Evolutionary conservation across 2,113 vertebrate species (phyloP).

Genomic region (Anser brachyrhynchus): DNA sequence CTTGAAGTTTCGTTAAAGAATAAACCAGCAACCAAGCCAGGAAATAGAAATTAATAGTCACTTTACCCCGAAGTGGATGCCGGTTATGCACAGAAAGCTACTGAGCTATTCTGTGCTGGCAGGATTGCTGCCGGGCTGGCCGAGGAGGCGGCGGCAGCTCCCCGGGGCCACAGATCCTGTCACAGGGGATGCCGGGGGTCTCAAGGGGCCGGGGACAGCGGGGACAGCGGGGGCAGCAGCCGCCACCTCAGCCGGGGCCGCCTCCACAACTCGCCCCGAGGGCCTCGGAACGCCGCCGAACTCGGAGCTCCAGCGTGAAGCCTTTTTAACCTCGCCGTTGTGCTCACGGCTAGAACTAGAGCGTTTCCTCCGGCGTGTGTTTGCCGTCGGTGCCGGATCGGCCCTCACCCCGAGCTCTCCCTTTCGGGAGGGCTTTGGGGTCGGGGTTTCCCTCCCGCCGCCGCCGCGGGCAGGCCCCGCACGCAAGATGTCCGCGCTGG

Average conservation of each 20-base stretch:
- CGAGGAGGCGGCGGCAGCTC: neutral
- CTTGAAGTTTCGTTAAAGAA: neutral
- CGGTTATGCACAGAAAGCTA: neutral
- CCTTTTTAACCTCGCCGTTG: rapidly evolving
- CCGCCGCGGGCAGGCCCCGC: neutral
- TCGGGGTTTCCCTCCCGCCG: no score
- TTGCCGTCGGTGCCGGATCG: neutral
- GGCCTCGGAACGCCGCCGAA: no score
- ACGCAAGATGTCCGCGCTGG: neutral
- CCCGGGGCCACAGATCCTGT: neutral
- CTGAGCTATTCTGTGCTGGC: no score
- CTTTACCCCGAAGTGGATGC: neutral
- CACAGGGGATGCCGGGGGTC: neutral
- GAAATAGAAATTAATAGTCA: neutral
- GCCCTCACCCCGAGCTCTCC: neutral
- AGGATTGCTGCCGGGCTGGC: neutral
- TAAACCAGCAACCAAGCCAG: neutral
- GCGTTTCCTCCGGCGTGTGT: neutral
- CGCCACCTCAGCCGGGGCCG: no score
- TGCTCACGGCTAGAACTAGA: neutral
- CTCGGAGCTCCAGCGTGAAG: no score
- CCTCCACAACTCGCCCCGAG: no score
- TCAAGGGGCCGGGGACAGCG: no score
- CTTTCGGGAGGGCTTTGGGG: rapidly evolving
- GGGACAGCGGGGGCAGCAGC: no score